These are phyloP conservation scores for Psephotus haematonotus DNA, from an alignment of 2,113 vertebrate species.

Conservation along the genomic window DNA sequence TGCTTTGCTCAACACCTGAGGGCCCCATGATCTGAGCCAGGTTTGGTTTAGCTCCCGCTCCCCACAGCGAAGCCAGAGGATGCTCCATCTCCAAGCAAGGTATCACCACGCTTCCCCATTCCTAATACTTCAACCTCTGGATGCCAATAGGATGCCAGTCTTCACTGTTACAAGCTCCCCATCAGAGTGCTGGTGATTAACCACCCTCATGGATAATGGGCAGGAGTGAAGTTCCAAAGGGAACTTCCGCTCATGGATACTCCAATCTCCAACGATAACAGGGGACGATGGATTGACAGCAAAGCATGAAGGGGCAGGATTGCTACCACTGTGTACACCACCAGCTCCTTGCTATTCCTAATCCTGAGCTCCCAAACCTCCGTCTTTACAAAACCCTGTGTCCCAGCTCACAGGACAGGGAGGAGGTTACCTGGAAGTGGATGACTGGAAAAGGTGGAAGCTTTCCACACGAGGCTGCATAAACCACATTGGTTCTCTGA, in stretches of 20 bases:
- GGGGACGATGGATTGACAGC: neutral
- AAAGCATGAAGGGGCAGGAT: fast-evolving
- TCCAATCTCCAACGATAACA: neutral
- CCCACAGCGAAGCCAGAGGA: neutral
- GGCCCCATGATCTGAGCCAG: neutral
- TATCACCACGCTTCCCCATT: neutral
- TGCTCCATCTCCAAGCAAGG: neutral
- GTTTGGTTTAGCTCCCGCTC: fast-evolving
- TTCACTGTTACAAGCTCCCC: neutral
- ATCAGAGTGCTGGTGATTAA: neutral
- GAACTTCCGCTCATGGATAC: neutral
- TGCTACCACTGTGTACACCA: fast-evolving
- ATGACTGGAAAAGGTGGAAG: fast-evolving
- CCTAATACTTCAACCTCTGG: neutral
- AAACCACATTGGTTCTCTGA: fast-evolving
- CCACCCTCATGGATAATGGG: fast-evolving
- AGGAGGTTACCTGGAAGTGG: neutral
- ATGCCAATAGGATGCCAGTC: neutral
- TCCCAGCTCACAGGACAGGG: fast-evolving
- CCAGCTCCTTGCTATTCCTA: neutral
- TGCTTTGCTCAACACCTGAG: fast-evolving
- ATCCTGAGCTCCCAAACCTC: neutral
- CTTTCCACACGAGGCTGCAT: fast-evolving
- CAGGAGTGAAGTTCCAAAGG: neutral
- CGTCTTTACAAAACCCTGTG: neutral